Evolutionary conservation across 2,888 invertebrate genomes (phyloP).

Genomic region (Lasioglossum malachurum): DNA sequence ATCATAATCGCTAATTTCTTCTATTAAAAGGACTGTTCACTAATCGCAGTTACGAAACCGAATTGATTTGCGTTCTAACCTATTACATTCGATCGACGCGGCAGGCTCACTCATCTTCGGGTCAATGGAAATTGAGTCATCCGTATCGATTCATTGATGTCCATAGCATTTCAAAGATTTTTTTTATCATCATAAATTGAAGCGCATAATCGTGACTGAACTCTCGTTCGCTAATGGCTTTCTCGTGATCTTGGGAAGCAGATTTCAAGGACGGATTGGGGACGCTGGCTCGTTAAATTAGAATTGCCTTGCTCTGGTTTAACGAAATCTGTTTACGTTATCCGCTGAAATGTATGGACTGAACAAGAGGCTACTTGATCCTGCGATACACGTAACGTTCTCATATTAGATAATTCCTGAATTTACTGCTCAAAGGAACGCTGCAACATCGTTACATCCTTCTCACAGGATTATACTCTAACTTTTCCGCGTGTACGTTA

Average conservation of each 20-base stretch:
- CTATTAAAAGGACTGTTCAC: not conserved
- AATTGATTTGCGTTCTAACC: not conserved
- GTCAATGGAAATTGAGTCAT: not conserved
- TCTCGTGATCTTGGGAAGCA: not conserved
- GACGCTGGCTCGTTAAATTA: not conserved
- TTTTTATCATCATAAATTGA: constrained; percentile 2
- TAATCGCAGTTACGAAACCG: not conserved
- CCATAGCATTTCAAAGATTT: not conserved
- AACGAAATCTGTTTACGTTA: constrained; percentile 17
- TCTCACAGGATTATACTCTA: not conserved
- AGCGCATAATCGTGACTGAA: constrained; percentile 4
- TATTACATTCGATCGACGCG: not conserved
- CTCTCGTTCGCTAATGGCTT: not conserved
- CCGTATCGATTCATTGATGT: not conserved
- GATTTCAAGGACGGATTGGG: constrained; percentile 6
- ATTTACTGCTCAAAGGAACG: not conserved
- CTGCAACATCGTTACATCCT: not conserved
- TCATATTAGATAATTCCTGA: not conserved
- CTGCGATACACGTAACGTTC: not conserved
- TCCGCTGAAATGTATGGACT: not conserved
- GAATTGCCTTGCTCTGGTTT: constrained; percentile 1
- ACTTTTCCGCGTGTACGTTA: not conserved
- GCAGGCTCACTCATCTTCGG: no score
- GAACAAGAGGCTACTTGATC: not conserved
- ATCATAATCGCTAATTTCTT: not conserved